phyloP scores from a whole-genome alignment of 2,113 vertebrate species.

The Theropithecus gelada region DNA sequence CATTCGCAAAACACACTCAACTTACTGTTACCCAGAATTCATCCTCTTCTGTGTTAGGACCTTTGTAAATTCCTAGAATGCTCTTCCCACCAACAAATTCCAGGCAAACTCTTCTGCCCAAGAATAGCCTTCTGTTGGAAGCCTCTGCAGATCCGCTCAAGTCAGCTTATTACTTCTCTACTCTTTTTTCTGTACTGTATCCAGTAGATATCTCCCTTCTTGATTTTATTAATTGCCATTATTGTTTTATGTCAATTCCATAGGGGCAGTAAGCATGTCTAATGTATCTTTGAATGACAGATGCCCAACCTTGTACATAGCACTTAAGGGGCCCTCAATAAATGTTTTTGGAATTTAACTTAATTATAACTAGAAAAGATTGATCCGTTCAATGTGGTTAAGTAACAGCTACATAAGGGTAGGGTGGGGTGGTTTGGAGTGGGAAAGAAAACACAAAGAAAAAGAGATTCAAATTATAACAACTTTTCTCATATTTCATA shows the following conservation, averaged over 20 bases:
- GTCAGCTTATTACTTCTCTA: conserved; percentile 26
- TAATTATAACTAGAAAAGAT: conserved; percentile 58
- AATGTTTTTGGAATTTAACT: conserved; percentile 9
- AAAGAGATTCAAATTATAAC: not conserved
- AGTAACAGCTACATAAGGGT: not conserved
- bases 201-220: not conserved
- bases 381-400: not conserved
- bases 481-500: not conserved
- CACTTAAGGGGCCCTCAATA: conserved; percentile 20
- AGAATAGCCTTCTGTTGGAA: conserved; percentile 22
- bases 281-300: conserved; percentile 46
- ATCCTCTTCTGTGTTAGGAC: not conserved
- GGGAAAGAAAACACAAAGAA: not conserved
- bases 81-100: not conserved
- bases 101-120: not conserved
- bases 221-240: conserved; percentile 59
- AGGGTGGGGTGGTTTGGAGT: not conserved
- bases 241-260: conserved; percentile 53
- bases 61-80: conserved; percentile 20
- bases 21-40: not conserved
- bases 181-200: not conserved
- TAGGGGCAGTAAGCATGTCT: not conserved
- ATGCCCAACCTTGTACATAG: not conserved
- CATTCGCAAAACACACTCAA: not conserved
- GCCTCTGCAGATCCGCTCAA: not conserved